Evolutionary conservation across 2,797 vertebrate species (phyloP), one percentile per base, ranked within the genome.

Genomic region (Chaenodraco wilsoni): DNA sequence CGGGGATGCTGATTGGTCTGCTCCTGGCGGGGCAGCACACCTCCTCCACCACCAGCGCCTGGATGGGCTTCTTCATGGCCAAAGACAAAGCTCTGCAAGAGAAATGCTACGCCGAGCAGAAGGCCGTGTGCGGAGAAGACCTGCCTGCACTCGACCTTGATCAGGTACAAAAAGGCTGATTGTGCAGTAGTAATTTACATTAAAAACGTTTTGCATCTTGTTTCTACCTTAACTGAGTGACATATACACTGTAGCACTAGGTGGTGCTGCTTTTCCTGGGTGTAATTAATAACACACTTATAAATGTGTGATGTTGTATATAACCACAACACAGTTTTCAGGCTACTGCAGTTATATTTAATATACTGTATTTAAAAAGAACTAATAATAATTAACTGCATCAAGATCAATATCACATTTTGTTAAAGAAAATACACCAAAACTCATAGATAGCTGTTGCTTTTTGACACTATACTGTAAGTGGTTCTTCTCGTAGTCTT

Each of bases 11-110:
- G 56, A 99, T 99, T 0, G 98, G 97, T 23, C 91, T 99, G 84
- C 94, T 99, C 1, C 84, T 99, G 56, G 98, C 98, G 0, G 98
- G 98, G 17, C 98, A 99, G 92, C 98, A 99, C 91, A 99, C 98
- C 0, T 99, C 97, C 43, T 99, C 98, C 78, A 99, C 98, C 84
- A 99, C 98, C 50, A 98, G 97, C 1, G 89, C 98, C 71, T 99
- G 98, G 97, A 81, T 99, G 76, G 98, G 97, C 31, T 99, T 99
- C 93, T 99, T 97, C 91, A 78, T 99, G 77, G 96, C 97, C 63
- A 93, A 86, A 73, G 94, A 99, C 82, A 94, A 93, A 76, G n/a
- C 85, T 0, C 74, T 98, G 41, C 98, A 99, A 93, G 90, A 95
- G 0, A 94, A 92, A 80, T 99, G 98, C 93, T 97, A 93, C 1